Base-by-base conservation (phyloP, 2,113 vertebrate genomes). In the Leucoraja erinaceus region DNA sequence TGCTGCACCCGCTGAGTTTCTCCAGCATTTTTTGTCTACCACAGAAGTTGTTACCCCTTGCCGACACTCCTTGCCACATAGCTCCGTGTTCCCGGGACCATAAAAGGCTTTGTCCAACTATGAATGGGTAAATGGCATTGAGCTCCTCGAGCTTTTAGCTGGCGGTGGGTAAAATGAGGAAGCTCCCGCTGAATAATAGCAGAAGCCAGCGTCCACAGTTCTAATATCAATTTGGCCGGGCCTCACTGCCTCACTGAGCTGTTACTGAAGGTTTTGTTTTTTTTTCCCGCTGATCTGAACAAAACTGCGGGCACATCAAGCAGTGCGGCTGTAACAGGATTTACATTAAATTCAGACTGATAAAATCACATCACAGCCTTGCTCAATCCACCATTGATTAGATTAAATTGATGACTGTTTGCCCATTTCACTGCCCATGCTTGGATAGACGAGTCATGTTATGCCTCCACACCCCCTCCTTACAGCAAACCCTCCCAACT, bases 191-290 rank as follows among this genome's bases (percentile, higher is more conserved):
- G 94, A 68, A 72, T 95, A 94, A 96, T 95, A 96, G 96, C 95
- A 96, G 96, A 96, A 96, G 95, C 94, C 95, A 95, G 95, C 94
- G 93, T 90, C 94, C 93, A 94, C 95, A 95, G 96, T 96, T 96
- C 95, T 96, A 96, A 96, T 96, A 97, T 96, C 96, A 96, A 96
- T 96, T 96, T 96, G 94, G 95, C 95, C 94, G 94, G 95, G 94
- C 95, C 95, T 96, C 95, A 96, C 96, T 95, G 96, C 96, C 96
- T 96, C 96, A 96, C 77, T 96, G 96, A 97, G 94, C 96, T 96
- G 96, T 95, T 96, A 95, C 96, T 95, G 96, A 96, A 96, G 94
- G 94, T 95, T 96, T 96, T 72, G 31, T 47, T 47, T 72, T 47
- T 72, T 47, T 47, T 47, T 47, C 63, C 63, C 54, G 68, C 68